These are phyloP conservation scores for Ectobius pallidus DNA, from an alignment of 2,888 invertebrate genomes.

Conservation along the genomic window DNA sequence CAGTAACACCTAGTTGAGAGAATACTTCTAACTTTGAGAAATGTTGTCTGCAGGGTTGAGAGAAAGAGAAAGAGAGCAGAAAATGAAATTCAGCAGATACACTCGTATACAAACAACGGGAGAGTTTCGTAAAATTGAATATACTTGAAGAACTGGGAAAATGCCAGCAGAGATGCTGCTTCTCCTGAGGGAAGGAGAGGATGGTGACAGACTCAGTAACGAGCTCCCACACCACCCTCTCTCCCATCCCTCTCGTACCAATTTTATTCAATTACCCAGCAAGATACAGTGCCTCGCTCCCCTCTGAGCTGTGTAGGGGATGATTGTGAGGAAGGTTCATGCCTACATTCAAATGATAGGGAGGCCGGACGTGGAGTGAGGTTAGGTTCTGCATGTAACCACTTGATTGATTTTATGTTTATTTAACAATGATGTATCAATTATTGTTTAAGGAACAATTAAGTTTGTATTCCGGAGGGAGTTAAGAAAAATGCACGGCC, in stretches of 20 bases:
- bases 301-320: background rate
- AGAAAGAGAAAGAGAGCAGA: constrained; percentile 9
- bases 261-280: constrained; percentile 14
- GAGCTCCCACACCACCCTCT: background rate
- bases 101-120: constrained; percentile 23
- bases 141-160: constrained; percentile 1
- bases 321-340: background rate
- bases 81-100: constrained; percentile 16
- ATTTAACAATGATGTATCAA: too few relatives aligned
- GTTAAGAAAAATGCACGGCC: too few relatives aligned
- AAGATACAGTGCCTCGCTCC: background rate
- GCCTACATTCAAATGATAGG: constrained; percentile 6
- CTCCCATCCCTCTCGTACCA: background rate
- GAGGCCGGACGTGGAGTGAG: too few relatives aligned
- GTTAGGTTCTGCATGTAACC: too few relatives aligned
- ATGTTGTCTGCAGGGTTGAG: too few relatives aligned
- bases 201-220: constrained; percentile 13
- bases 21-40: too few relatives aligned
- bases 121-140: constrained; percentile 20
- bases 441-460: too few relatives aligned
- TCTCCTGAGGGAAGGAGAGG: background rate
- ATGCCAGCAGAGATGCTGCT: background rate
- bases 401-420: too few relatives aligned
- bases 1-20: too few relatives aligned
- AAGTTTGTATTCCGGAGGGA: too few relatives aligned